Conservation (phyloP, 2,113 vertebrate species). For the Machaerirhynchus nigripectus region DNA sequence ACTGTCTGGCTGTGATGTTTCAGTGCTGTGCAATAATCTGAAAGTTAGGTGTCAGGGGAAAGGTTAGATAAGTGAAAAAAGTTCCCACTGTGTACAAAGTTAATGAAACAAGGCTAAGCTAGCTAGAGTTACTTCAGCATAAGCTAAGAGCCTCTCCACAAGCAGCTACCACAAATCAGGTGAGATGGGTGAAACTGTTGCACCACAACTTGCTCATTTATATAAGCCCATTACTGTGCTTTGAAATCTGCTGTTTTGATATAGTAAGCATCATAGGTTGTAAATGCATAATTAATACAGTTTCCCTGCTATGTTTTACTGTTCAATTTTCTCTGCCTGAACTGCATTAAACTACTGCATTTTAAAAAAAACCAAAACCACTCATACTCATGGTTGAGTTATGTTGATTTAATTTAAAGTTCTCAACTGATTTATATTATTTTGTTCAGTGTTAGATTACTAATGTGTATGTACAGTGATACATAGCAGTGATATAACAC, state of each 20-base stretch:
- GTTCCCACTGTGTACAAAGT: background rate
- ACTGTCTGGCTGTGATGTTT: background rate
- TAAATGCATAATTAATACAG: background rate
- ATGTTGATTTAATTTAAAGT: background rate
- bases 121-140: background rate
- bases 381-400: background rate
- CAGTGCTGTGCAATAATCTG: background rate
- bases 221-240: background rate
- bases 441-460: background rate
- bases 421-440: background rate
- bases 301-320: background rate
- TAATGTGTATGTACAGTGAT: background rate
- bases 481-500: background rate
- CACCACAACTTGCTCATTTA: background rate
- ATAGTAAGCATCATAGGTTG: background rate
- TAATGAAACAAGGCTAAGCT: background rate
- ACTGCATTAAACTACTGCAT: background rate
- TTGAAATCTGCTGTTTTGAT: background rate
- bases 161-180: background rate
- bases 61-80: background rate
- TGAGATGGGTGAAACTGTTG: background rate
- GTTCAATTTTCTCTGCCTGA: background rate
- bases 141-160: background rate
- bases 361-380: background rate
- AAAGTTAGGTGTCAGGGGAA: background rate